These are phyloP conservation scores for Megalurothrips usitatus DNA, from an alignment of 2,888 invertebrate species.

Conservation along the genomic window DNA sequence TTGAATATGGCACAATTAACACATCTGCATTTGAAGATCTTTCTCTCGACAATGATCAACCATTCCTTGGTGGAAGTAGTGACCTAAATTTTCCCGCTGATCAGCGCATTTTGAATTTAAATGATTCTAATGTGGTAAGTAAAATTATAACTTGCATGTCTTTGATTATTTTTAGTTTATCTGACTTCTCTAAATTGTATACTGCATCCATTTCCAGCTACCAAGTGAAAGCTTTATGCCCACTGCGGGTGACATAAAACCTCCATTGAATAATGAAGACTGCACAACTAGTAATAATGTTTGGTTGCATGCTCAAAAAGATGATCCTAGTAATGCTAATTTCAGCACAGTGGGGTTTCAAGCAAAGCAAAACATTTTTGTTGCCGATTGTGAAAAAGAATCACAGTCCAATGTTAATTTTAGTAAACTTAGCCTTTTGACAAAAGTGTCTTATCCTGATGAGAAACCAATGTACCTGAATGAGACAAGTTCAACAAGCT, in stretches of 20 bases:
- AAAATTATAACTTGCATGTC: not conserved
- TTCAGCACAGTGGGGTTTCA: not conserved
- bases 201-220: not conserved
- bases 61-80: not conserved
- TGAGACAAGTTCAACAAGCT: slow-evolving; percentile 2
- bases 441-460: not conserved
- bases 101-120: not conserved
- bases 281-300: not conserved
- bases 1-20: not conserved
- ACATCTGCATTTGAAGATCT: not conserved
- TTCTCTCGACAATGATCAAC: not conserved
- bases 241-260: not conserved
- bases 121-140: not conserved
- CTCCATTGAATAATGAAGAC: not conserved
- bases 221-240: not conserved
- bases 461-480: slow-evolving; percentile 21
- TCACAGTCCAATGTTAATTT: not conserved
- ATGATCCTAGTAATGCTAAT: not conserved
- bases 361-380: not conserved
- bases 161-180: not conserved
- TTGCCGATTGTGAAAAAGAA: not conserved
- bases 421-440: not conserved
- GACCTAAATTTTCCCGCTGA: not conserved
- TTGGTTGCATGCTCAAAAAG: not conserved
- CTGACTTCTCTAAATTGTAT: not conserved